Evolutionary conservation across 2,888 invertebrate genomes (phyloP).

Genomic region (Callyntrura guangdongensis): DNA sequence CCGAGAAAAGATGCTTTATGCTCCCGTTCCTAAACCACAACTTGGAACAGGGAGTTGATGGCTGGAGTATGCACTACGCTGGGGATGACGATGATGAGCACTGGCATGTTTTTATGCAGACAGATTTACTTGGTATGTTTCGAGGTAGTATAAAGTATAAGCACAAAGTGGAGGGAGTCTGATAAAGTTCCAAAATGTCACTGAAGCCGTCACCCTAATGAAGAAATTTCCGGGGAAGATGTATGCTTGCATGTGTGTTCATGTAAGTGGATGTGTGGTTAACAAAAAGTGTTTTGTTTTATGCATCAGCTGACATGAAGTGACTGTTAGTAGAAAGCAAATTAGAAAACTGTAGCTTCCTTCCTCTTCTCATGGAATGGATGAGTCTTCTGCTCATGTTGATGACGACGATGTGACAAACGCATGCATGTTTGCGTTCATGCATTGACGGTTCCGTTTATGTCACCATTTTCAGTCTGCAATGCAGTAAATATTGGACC

Average conservation of each 20-base stretch:
- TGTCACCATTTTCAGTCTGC: neutral
- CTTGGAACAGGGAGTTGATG: constrained; percentile 13
- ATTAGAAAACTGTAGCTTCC: constrained; percentile 38
- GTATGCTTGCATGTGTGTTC: constrained; percentile 11
- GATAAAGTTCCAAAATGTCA: constrained; percentile 59
- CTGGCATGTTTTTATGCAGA: neutral
- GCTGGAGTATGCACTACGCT: neutral
- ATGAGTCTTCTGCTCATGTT: neutral
- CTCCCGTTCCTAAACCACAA: neutral
- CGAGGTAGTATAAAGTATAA: no score
- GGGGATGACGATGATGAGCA: constrained; percentile 11
- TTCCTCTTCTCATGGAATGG: neutral
- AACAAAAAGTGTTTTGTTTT: constrained; percentile 54
- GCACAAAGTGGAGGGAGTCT: neutral
- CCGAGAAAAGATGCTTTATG: constrained; percentile 34
- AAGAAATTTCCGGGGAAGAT: constrained; percentile 20
- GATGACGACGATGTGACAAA: constrained; percentile 54
- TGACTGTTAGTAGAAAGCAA: constrained; percentile 50
- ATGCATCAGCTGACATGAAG: constrained; percentile 35
- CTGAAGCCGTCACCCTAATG: constrained; percentile 23
- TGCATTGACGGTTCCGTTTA: neutral
- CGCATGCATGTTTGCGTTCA: constrained; percentile 18
- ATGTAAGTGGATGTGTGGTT: constrained; percentile 39
- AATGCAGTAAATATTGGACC: constrained; percentile 3
- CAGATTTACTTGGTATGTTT: neutral